These are phyloP conservation scores for Subanguina moxae DNA, from an alignment of 1,140 invertebrate genomes.

Conservation along the genomic window DNA sequence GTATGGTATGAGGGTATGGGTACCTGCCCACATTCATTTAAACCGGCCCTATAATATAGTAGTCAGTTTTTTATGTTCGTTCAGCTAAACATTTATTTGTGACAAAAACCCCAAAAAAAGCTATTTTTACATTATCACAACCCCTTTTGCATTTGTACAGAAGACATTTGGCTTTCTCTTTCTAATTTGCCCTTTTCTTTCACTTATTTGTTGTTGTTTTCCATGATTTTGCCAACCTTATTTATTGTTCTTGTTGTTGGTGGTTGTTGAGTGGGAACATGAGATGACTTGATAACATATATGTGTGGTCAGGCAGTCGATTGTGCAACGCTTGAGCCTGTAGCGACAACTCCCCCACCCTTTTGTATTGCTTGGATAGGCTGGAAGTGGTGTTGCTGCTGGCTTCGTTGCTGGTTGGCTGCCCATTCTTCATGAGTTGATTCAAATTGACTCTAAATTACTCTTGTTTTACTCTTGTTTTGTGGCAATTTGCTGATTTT, in stretches of 20 bases:
- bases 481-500: no score
- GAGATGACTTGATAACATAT: slow-evolving; percentile 29
- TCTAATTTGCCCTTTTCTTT: background rate
- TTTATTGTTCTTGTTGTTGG: background rate
- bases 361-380: slow-evolving; percentile 5
- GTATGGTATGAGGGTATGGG: no score
- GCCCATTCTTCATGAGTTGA: slow-evolving; percentile 1
- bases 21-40: no score
- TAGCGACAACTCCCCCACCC: slow-evolving; percentile 24
- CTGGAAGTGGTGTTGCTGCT: background rate
- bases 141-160: background rate
- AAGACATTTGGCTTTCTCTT: background rate
- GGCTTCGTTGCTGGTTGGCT: slow-evolving; percentile 1
- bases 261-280: slow-evolving; percentile 18
- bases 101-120: background rate
- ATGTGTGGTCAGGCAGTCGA: slow-evolving; percentile 27
- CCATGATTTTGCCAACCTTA: background rate
- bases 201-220: background rate
- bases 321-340: slow-evolving; percentile 33
- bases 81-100: background rate
- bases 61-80: no score
- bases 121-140: background rate
- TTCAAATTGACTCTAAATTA: slow-evolving; percentile 14
- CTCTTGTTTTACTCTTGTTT: background rate
- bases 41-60: no score